Conservation (phyloP, 2,888 invertebrate species). For the Trichacis sp. region DNA sequence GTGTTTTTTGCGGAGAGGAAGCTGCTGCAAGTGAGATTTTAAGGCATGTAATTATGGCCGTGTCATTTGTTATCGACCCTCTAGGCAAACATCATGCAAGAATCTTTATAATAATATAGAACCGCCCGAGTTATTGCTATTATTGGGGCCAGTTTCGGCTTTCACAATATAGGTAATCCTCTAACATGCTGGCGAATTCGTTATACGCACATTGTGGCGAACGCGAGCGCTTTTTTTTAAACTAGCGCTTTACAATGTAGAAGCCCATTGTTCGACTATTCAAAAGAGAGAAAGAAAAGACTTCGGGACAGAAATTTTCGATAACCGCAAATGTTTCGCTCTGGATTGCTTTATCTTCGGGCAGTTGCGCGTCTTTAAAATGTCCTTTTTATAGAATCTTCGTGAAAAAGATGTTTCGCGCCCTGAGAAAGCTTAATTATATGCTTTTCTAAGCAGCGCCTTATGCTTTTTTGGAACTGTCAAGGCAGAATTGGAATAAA, state of each 20-base stretch:
- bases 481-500: too few species aligned
- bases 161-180: constrained; percentile 10
- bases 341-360: too few species aligned
- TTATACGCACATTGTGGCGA: too few species aligned
- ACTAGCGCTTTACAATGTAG: background rate
- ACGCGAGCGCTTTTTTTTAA: background rate
- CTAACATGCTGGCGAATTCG: too few species aligned
- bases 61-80: constrained; percentile 62
- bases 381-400: too few species aligned
- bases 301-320: too few species aligned
- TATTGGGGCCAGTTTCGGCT: constrained; percentile 28
- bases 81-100: constrained; percentile 46
- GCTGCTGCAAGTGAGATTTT: constrained; percentile 45
- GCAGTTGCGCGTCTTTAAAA: too few species aligned
- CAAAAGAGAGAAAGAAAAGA: background rate
- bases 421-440: too few species aligned
- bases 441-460: too few species aligned
- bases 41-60: constrained; percentile 61
- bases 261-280: background rate
- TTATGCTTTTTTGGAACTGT: too few species aligned
- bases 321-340: too few species aligned
- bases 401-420: too few species aligned
- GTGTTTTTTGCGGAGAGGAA: constrained; percentile 37
- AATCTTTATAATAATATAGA: constrained; percentile 20
- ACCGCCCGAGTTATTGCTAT: constrained; percentile 19